phyloP scores from a whole-genome alignment of 2,888 invertebrate species.

The Dasysyrphus albostriatus region DNA sequence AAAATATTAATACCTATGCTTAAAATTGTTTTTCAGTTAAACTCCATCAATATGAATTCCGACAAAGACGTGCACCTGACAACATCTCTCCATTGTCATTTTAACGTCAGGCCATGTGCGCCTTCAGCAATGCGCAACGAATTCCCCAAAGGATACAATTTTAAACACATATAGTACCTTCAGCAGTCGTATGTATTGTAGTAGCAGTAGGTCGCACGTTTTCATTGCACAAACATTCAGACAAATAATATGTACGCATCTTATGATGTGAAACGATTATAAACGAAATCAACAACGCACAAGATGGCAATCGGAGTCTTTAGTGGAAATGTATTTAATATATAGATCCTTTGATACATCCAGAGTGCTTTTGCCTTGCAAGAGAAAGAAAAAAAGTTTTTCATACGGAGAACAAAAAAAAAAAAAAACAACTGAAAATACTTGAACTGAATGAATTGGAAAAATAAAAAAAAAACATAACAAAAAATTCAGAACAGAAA shows the following conservation, averaged over 20 bases:
- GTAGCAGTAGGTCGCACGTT: slow-evolving; percentile 48
- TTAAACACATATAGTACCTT: slow-evolving; percentile 7
- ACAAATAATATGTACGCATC: not conserved
- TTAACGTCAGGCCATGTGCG: slow-evolving; percentile 16
- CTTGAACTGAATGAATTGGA: slow-evolving; percentile 18
- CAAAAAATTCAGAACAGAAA: slow-evolving; percentile 11
- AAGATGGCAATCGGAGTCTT: slow-evolving; percentile 61
- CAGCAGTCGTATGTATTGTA: not conserved
- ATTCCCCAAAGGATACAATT: slow-evolving; percentile 55
- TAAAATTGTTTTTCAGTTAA: not conserved
- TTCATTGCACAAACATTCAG: slow-evolving; percentile 11
- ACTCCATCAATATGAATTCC: not conserved
- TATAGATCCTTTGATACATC: not conserved
- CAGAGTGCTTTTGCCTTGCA: not conserved
- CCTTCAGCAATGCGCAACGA: slow-evolving; percentile 70
- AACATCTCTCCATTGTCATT: slow-evolving; percentile 38
- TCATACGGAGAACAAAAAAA: not conserved
- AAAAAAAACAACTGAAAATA: not conserved
- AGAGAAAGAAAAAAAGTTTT: slow-evolving; percentile 13
- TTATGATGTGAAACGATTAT: slow-evolving; percentile 45
- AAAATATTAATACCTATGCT: not conserved
- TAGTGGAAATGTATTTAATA: not conserved
- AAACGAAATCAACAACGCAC: slow-evolving; percentile 56
- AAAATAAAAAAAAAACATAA: not conserved
- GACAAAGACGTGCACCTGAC: slow-evolving; percentile 13